phyloP scores from a whole-genome alignment of 1,140 invertebrate genomes.

The Latrodectus geometricus region DNA sequence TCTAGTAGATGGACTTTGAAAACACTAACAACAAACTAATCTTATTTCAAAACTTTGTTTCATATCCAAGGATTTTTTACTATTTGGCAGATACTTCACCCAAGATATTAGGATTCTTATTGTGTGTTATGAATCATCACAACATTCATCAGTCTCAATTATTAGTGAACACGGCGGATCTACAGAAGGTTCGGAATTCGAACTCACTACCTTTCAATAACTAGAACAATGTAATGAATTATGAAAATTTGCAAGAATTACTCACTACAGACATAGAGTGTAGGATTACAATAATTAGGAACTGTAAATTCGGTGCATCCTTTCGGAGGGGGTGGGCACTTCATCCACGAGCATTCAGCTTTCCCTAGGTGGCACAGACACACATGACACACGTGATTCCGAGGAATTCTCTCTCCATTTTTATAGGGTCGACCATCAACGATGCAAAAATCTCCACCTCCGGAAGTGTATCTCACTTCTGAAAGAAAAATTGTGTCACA shows the following conservation, averaged over 20 bases:
- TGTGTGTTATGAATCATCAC: no score
- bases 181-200: no score
- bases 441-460: constrained; percentile 27
- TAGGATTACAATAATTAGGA: constrained; percentile 41
- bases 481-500: background rate
- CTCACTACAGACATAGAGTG: constrained; percentile 58
- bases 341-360: constrained; percentile 53
- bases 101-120: no score
- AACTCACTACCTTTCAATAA: no score
- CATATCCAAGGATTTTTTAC: no score
- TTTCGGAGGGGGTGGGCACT: constrained; percentile 56
- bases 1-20: no score
- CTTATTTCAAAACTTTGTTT: no score
- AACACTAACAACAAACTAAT: no score
- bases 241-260: background rate
- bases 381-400: constrained; percentile 36
- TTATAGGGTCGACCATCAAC: constrained; percentile 39
- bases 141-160: no score
- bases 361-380: constrained; percentile 48
- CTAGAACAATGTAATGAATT: no score
- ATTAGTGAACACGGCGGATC: no score
- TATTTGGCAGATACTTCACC: no score
- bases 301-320: constrained; percentile 31
- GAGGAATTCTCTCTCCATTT: constrained; percentile 43
- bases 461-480: constrained; percentile 17